Evolutionary conservation across 2,888 invertebrate genomes (phyloP), one percentile per base, ranked within the genome.

Genomic region (Drosophila lutescens): DNA sequence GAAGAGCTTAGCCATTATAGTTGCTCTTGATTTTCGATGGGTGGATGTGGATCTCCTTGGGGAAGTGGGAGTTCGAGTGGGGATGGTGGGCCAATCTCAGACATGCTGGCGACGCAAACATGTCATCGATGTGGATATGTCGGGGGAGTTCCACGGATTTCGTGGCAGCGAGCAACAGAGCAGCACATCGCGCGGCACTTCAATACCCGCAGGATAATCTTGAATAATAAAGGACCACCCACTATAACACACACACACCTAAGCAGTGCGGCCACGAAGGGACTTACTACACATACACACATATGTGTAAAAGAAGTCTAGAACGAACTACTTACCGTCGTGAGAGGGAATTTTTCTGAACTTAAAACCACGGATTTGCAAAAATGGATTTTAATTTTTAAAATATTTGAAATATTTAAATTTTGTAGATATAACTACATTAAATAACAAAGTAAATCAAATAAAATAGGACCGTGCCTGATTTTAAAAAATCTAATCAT

Each of bases 81-180:
- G 17, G 20, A 15, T 13, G 38, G 46, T 17, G 56, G 47, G 46
- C 43, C 44, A 34, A 46, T 65, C 50, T 65, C 88, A 85, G 84
- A 85, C 84, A 85, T 85, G 84, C 89, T 78, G 84, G 84, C 84
- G 84, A 85, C 84, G 73, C 83, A 86, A 88, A 89, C 88, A 89
- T 88, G 84, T 89, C 84, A 89, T 88, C 84, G 83, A 88, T 74
- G 83, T 68, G 55, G 51, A 20, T 46, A 53, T 44, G 49, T 38
- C 47, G 50, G 7, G 51, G 72, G 44, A 51, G 46, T 36, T 41
- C 20, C 30, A 15, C 20, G 51, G 54, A 51, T 32, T 54, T 51
- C n/a, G 54, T 44, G 66, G 51, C 43, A 49, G 49, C 26, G 10
- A 53, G 69, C 70, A 69, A 53, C 51, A 30, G 46, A 54, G 49